A percentile compares a stretch with the other conserved stretches of the same genome.
Conservation (phyloP, 2,888 invertebrate genomes). For the Blastobasis adustella region DNA sequence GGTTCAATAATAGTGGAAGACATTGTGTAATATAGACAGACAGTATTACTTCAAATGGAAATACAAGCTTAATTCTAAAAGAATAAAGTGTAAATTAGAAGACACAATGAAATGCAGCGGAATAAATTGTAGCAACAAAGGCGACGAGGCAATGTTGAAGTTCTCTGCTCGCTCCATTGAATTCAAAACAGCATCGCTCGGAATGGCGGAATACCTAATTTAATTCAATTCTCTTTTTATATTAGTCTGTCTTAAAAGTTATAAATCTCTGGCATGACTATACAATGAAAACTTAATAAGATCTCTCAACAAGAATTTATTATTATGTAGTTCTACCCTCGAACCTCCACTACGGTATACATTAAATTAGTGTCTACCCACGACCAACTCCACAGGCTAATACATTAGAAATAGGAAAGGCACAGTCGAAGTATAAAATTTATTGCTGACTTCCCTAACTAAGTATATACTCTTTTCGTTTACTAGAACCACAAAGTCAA, state of each 20-base stretch:
- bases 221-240: conserved; percentile 33
- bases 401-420: conserved; percentile 74
- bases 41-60: conserved; percentile 18
- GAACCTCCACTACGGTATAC: conserved; percentile 52
- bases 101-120: conserved; percentile 22
- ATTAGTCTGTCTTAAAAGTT: conserved; percentile 11
- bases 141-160: conserved; percentile 28
- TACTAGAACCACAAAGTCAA: conserved; percentile 23
- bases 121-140: conserved; percentile 26
- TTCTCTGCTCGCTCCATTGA: conserved; percentile 18
- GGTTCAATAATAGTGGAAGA: conserved; percentile 43
- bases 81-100: conserved; percentile 18
- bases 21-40: conserved; percentile 34
- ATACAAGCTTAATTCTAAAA: conserved; percentile 14
- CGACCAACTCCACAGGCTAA: conserved; percentile 63
- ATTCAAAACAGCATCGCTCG: conserved; percentile 33
- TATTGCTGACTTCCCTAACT: conserved; percentile 73
- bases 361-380: conserved; percentile 54
- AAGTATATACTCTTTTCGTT: conserved; percentile 39
- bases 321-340: conserved; percentile 33
- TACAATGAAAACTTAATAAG: conserved; percentile 39
- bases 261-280: conserved; percentile 30
- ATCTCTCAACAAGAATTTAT: conserved; percentile 43
- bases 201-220: conserved; percentile 48
- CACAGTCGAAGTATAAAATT: conserved; percentile 75